These are phyloP conservation scores for Nipponacmea schrenckii DNA, from an alignment of 2,888 invertebrate species.

Conservation along the genomic window DNA sequence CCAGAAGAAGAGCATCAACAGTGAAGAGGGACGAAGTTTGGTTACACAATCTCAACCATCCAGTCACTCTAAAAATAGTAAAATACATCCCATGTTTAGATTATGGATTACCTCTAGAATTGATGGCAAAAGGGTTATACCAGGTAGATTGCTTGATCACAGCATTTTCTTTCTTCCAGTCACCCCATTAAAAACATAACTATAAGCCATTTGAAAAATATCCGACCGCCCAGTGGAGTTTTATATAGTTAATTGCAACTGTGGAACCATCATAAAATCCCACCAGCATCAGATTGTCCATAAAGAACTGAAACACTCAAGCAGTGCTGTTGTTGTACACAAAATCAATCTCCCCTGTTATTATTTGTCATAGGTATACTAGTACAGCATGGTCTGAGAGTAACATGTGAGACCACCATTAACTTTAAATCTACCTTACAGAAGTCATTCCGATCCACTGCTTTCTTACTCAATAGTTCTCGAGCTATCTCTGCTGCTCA, in stretches of 20 bases:
- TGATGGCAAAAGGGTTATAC: constrained; percentile 51
- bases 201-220: no score
- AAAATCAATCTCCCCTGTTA: no score
- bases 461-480: constrained; percentile 52
- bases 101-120: constrained; percentile 62
- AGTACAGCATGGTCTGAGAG: constrained; percentile 61
- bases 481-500: constrained; percentile 18
- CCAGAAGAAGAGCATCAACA: constrained; percentile 33
- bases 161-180: no score
- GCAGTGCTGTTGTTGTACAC: no score
- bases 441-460: constrained; percentile 53
- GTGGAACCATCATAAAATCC: no score
- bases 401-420: constrained; percentile 60
- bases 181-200: no score
- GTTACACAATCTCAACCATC: constrained; percentile 42
- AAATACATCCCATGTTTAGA: constrained; percentile 52
- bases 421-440: constrained; percentile 58
- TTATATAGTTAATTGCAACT: no score
- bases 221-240: no score
- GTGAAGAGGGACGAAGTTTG: constrained; percentile 46
- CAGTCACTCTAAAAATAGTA: constrained; percentile 24
- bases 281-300: no score
- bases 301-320: no score
- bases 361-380: constrained; percentile 47
- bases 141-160: constrained; percentile 52